Evolutionary conservation across 1,140 invertebrate species (phyloP).

Genomic region (Magallana angulata): DNA sequence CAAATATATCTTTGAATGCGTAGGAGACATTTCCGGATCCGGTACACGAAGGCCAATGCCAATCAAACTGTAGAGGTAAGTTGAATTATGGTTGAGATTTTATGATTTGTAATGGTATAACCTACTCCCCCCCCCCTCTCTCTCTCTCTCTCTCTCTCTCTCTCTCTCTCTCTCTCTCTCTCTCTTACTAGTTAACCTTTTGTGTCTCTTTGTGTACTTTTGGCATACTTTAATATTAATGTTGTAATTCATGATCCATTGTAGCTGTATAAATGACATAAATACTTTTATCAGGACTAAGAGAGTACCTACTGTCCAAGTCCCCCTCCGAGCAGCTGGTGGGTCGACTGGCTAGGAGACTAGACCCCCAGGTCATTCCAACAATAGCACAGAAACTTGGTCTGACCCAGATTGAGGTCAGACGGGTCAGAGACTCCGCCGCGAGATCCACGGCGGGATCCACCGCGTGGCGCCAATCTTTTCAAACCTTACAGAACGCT

Average conservation of each 20-base stretch:
- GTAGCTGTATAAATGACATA: too few species aligned
- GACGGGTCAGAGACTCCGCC: neutral
- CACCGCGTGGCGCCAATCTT: neutral
- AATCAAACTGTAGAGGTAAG: neutral
- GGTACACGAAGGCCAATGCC: neutral
- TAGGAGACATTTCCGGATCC: neutral
- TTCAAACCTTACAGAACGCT: neutral
- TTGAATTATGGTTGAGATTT: too few species aligned
- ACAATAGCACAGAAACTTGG: neutral
- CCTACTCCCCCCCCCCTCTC: too few species aligned
- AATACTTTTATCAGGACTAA: neutral
- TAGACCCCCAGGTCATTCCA: neutral
- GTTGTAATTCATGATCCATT: too few species aligned
- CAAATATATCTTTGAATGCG: neutral
- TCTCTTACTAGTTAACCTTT: too few species aligned
- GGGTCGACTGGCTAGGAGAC: neutral
- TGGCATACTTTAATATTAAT: too few species aligned
- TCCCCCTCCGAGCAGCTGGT: neutral
- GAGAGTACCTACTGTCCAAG: neutral
- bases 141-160: too few species aligned
- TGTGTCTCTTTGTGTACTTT: too few species aligned
- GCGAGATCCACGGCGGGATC: too few species aligned
- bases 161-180: too few species aligned
- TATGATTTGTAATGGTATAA: too few species aligned
- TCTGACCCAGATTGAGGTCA: neutral